Conservation (phyloP, 2,888 invertebrate species). For the Encarsia formosa region DNA sequence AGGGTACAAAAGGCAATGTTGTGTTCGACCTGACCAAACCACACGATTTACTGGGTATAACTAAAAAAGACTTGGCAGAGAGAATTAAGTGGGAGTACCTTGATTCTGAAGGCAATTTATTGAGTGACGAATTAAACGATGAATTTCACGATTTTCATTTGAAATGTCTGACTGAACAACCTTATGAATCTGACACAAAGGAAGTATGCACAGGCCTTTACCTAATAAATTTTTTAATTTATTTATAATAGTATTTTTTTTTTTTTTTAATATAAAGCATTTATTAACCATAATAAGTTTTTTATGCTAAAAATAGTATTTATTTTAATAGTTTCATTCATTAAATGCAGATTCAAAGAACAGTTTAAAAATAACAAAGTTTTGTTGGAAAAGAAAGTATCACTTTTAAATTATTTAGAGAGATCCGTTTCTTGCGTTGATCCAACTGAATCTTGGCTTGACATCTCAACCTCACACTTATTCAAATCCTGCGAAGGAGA, state of each 20-base stretch:
- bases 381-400: constrained; percentile 16
- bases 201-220: no score
- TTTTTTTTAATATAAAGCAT: no score
- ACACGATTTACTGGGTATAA: constrained; percentile 32
- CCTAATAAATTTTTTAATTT: no score
- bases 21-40: constrained; percentile 36
- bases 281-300: no score
- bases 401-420: constrained; percentile 25
- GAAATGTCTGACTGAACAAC: no score
- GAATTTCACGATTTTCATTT: constrained; percentile 1
- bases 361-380: constrained; percentile 28
- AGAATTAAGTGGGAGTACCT: background rate
- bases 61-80: constrained; percentile 2
- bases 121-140: background rate
- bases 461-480: constrained; percentile 3
- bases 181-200: no score
- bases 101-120: background rate
- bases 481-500: background rate
- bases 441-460: constrained; percentile 22
- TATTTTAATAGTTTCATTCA: no score
- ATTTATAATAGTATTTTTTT: no score
- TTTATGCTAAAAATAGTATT: no score
- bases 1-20: constrained; percentile 36
- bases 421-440: constrained; percentile 13
- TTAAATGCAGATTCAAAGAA: constrained; percentile 23